Evolutionary conservation across 1,140 invertebrate species (phyloP), one percentile per base, ranked within the genome.

Genomic region (Meloidogyne floridensis): DNA sequence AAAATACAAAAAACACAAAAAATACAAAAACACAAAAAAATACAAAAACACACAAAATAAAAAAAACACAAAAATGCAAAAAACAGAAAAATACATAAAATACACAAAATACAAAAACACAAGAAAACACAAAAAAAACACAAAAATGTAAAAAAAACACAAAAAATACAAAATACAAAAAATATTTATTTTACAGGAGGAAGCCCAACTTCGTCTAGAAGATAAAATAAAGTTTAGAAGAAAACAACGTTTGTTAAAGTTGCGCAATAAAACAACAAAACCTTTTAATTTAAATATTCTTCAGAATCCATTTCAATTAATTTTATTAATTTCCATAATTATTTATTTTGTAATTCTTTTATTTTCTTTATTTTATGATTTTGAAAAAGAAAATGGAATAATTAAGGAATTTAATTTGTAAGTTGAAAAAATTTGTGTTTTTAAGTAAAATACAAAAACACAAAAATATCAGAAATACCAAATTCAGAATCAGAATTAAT

Each of bases 301-400:
- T 56, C 72, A 86, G 53, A 82, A 85, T 59, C 79, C 84, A 18
- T 87, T 86, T 65, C 86, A 84, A 13, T 18, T 86, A 32, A 54
- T 86, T 47, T 73, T 86, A 54, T 71, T 86, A 51, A 20, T 80
- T 56, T 74, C 86, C 3, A 78, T 72, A 3, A 43, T 87, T 51
- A 59, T 84, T 15, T 87, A 87, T 75, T 65, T 81, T 69, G n/a
- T 83, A 8, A 82, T 86, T 42, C 82, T 85, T 75, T 15, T 80
- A 15, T 73, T 47, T 18, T 65, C 59, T 4, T 18, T 65, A n/a
- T 65, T 65, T 65, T 65, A 65, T 65, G n/a, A 65, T 65, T 65
- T 65, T 65, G 59, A 65, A 65, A 15, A 65, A n/a, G 59, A 18
- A 59, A 59, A 5, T 6, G 59, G 7, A 65, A n/a, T 65, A 65